phyloP scores from a whole-genome alignment of 2,797 vertebrate genomes.

The Squalus acanthias region DNA sequence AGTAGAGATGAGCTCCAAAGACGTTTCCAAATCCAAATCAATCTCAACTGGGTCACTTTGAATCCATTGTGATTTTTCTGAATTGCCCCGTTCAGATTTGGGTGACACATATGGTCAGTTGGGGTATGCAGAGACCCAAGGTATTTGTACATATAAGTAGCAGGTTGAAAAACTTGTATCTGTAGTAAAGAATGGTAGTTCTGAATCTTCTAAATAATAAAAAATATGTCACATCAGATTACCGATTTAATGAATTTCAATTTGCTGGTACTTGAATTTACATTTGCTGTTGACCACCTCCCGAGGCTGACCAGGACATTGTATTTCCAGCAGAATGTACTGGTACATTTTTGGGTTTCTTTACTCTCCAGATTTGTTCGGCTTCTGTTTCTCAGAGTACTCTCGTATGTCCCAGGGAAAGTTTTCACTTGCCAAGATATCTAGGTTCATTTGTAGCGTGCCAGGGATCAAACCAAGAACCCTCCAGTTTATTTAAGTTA shows the following conservation, averaged over 20 bases:
- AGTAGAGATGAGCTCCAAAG: neutral
- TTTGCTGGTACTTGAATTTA: neutral
- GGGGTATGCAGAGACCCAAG: neutral
- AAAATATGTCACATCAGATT: neutral
- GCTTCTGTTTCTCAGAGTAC: neutral
- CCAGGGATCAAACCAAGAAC: neutral
- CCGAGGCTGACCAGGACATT: neutral
- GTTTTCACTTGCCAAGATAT: neutral
- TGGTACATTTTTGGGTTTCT: neutral
- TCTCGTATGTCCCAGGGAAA: neutral
- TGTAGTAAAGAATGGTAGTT: neutral
- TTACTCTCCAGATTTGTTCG: neutral
- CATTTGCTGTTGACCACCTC: neutral
- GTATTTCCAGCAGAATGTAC: neutral
- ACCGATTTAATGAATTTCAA: neutral
- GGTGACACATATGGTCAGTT: neutral
- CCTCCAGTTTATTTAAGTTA: neutral
- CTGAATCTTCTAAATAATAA: neutral
- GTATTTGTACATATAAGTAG: neutral
- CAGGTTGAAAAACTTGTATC: neutral
- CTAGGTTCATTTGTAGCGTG: neutral
- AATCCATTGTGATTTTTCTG: neutral
- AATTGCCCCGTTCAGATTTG: neutral
- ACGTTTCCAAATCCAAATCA: neutral
- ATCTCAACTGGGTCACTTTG: constrained; percentile 10